Base-by-base conservation (phyloP, 2,888 invertebrate species). In the Platypus cylindrus region DNA sequence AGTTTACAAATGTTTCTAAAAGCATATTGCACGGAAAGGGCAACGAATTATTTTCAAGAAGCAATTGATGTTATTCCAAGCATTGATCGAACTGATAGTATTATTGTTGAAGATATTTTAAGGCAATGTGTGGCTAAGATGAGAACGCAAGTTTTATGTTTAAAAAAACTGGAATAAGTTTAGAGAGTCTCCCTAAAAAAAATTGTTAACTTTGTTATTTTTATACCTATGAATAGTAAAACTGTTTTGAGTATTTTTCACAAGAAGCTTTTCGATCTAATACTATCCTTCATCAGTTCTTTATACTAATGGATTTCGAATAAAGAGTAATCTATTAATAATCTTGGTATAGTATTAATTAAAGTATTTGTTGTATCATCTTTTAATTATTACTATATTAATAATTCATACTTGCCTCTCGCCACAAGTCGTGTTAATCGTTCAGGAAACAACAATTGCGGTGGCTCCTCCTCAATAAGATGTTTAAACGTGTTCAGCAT, bases 21-120 rank as follows among this genome's bases (percentile, higher is more conserved):
- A 31, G 59, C 65, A 27, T 84, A 78, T 52, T 36, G 37, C 20
- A 49, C 46, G 5, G 45, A 48, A 15, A 45, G 41, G 7, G 45
- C 49, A 1, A 36, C 30, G 49, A 74, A 73, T 50, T 80, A 85
- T 54, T 78, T 87, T 45, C 72, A 71, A 47, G 90, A 90, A 62
- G 89, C 90, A 1, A 60, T 87, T 37, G 80, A 81, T 40, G 74
- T 77, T 3, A 72, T 85, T 45, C 83, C 85, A 16, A 70, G 71
- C 1, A 59, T 84, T 8, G 71, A 72, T 48, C 44, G 68, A 64
- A 55, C 67, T 48, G 72, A 59, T 40, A 39, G 45, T 34, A 52
- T 51, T 44, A 63, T 71, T 22, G 70, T 78, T 49, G 73, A 78
- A 41, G 67, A 65, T 34, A 69, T 79, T 35, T 60, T 82, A 20